phyloP scores from a whole-genome alignment of 53 echinoderm and acorn worm genomes.

The Temnopleurus reevesii region DNA sequence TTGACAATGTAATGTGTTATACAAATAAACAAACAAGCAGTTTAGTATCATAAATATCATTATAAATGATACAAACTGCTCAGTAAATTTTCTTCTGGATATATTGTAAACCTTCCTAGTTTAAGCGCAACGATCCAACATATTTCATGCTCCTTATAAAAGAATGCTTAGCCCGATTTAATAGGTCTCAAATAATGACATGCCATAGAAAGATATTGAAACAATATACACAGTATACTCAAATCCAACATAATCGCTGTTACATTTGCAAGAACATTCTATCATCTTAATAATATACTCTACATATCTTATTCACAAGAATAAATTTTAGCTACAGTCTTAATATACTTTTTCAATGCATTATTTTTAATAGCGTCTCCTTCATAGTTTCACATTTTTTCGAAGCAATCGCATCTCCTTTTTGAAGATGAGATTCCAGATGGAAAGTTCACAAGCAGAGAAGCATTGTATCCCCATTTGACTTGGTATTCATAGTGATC shows the following conservation, averaged over 20 bases:
- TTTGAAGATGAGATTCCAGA: slow-evolving; percentile 12
- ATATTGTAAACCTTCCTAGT: slow-evolving; percentile 16
- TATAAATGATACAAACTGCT: not conserved
- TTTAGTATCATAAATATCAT: not conserved
- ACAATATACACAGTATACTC: not conserved
- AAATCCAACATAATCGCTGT: not conserved
- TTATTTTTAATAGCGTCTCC: not conserved
- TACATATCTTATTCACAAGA: not conserved
- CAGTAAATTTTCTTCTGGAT: not conserved
- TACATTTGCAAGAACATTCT: slow-evolving; percentile 29
- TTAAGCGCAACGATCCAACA: not conserved
- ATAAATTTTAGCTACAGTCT: not conserved
- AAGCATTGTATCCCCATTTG: not conserved
- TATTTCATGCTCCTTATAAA: not conserved
- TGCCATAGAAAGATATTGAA: not conserved
- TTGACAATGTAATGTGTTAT: too few species aligned
- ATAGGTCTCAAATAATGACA: not conserved
- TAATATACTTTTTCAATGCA: slow-evolving; percentile 22
- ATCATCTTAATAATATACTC: not conserved
- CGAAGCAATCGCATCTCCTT: not conserved
- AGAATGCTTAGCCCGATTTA: not conserved
- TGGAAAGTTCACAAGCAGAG: not conserved
- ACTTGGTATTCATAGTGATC: not conserved
- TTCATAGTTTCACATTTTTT: slow-evolving; percentile 24
- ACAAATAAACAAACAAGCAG: not conserved